phyloP scores from a whole-genome alignment of 2,797 vertebrate species.

The Lepilemur ruficaudatus region DNA sequence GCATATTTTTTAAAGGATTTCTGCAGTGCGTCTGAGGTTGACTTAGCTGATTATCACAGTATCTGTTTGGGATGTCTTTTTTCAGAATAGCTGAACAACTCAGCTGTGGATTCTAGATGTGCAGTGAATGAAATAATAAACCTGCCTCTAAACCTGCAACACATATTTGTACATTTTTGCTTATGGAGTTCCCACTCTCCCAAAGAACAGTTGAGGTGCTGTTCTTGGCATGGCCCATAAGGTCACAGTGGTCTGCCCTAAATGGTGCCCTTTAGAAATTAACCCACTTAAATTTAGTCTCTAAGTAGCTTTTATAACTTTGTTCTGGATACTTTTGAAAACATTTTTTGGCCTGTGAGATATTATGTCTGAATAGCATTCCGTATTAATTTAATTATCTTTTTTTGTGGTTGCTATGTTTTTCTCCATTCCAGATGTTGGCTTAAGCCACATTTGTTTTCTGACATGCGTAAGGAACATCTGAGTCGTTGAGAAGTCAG shows the following conservation, averaged over 20 bases:
- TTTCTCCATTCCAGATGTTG: conserved; percentile 69
- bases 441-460: conserved; percentile 58
- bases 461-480: conserved; percentile 62
- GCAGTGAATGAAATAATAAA: background rate
- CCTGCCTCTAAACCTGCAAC: background rate
- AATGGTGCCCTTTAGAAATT: conserved; percentile 20
- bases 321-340: conserved; percentile 65
- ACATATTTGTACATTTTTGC: background rate
- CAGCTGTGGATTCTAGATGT: background rate
- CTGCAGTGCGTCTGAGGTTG: background rate
- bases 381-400: conserved; percentile 74
- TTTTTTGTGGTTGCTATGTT: conserved; percentile 60
- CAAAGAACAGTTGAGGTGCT: background rate
- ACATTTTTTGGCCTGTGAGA: conserved; percentile 55
- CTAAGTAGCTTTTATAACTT: conserved; percentile 58
- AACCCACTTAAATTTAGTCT: conserved; percentile 49
- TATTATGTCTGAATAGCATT: conserved; percentile 76
- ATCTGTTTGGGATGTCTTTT: background rate
- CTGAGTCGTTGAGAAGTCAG: conserved; percentile 68
- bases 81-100: background rate
- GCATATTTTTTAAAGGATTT: background rate
- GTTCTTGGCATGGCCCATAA: background rate
- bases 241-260: background rate
- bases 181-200: background rate
- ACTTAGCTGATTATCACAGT: background rate